Base-by-base conservation (phyloP, 1,140 invertebrate genomes). In the Laupala kohalensis region DNA sequence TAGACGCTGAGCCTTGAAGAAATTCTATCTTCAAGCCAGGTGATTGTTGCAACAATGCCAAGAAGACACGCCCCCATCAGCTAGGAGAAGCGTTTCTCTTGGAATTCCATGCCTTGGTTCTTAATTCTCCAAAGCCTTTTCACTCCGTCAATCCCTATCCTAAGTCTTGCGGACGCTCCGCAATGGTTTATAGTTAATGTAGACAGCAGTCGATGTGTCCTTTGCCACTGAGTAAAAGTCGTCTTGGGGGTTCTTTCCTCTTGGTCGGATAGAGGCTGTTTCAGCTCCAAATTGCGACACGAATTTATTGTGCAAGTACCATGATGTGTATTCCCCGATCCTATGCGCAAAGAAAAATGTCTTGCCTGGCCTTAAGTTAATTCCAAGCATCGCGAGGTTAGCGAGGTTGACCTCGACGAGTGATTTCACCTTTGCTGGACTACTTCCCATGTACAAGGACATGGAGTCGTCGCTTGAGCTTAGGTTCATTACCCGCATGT, bases 381-480 rank as follows among this genome's bases (percentile, higher is more conserved):
- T 30, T 6, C 24, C 19, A 28, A 28, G 6, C 25, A 69, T 13
- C 12, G 6, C 13, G 24, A 69, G 67, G 28, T 69, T 69, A 12
- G 6, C 24, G 6, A 9, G 19, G 25, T 66, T 66, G 6, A 12
- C 9, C 24, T 66, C 65, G 24, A 13, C 6, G 25, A 9, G 6
- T 24, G 6, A 23, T 24, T 24, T 9, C 12, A 66, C 6, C 12
- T 9, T 66, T 25, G 9, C 25, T 23, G 25, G 6, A 24, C 6
- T 9, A 23, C 9, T 12, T 12, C 9, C 65, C 6, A 23, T 12
- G 65, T 23, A 66, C 12, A 66, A 9, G 9, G 65, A 6, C 65
- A 28, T 62, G 37, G 9, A 12, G 37, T 73, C 72, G 53, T 73
- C 72, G 30, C 25, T 37, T 5, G 72, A 73, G 28, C 72, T 26